Conservation (phyloP, 2,113 vertebrate genomes). For the Taxidea taxus region DNA sequence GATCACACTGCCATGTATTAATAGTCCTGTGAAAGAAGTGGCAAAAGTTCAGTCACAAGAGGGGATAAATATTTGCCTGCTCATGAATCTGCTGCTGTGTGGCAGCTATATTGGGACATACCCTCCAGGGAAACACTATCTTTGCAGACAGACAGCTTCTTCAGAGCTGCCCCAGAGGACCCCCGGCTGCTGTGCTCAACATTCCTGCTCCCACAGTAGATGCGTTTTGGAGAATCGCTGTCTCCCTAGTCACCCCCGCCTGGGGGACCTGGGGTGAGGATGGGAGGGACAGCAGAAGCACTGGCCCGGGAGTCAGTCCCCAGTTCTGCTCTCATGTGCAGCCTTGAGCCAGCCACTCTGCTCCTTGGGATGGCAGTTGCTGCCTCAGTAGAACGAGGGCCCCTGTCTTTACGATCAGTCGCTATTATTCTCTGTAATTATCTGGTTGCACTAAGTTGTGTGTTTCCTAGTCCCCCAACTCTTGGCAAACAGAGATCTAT, state of each 20-base stretch:
- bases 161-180: background rate
- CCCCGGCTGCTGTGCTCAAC: background rate
- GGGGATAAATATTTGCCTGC: conserved; percentile 39
- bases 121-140: conserved; percentile 7
- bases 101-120: background rate
- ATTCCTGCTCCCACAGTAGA: background rate
- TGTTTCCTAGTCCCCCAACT: background rate
- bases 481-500: background rate
- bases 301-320: background rate
- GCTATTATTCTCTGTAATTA: background rate
- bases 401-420: fast-evolving
- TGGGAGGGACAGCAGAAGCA: background rate
- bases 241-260: background rate
- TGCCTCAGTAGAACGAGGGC: background rate
- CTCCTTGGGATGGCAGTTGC: too few species aligned
- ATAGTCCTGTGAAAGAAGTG: conserved; percentile 15
- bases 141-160: background rate
- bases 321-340: background rate
- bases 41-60: conserved; percentile 36
- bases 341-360: fast-evolving
- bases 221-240: background rate
- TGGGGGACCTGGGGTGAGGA: fast-evolving
- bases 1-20: background rate
- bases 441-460: background rate
- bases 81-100: background rate